These are phyloP conservation scores for Spongilla lacustris DNA, from an alignment of 37 sponge, comb jelly and placozoan genomes.

Conservation along the genomic window DNA sequence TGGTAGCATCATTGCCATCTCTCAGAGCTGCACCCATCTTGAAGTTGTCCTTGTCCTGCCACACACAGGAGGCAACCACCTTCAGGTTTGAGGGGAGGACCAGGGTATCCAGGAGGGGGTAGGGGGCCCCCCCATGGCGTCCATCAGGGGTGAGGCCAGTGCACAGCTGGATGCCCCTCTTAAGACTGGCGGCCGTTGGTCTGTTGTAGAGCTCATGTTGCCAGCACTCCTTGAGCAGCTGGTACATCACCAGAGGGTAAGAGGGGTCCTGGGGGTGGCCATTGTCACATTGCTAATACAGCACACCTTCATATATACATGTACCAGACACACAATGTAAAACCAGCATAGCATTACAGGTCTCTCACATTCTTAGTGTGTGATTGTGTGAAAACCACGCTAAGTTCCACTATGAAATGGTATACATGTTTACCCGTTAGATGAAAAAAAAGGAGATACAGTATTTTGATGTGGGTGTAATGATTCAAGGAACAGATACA, in stretches of 20 bases:
- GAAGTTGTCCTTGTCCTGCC: not conserved
- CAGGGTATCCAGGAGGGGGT: slow-evolving; percentile 35
- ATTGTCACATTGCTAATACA: too few relatives aligned
- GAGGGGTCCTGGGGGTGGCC: slow-evolving; percentile 22
- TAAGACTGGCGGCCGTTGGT: slow-evolving; percentile 45
- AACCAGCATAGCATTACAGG: too few relatives aligned
- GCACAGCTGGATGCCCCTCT: not conserved
- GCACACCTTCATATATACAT: too few relatives aligned
- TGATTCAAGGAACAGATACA: too few relatives aligned
- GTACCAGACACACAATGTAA: too few relatives aligned
- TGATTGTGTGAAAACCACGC: too few relatives aligned
- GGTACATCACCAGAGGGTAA: slow-evolving; percentile 57
- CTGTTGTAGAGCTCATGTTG: slow-evolving; percentile 57
- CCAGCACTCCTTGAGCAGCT: slow-evolving; percentile 65
- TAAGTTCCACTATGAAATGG: too few relatives aligned
- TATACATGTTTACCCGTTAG: too few relatives aligned
- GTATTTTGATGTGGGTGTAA: too few relatives aligned
- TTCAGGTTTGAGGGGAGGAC: slow-evolving; percentile 6
- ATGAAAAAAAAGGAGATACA: too few relatives aligned
- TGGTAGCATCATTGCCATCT: not conserved
- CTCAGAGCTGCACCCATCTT: slow-evolving; percentile 32
- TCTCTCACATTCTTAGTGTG: too few relatives aligned
- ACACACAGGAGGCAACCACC: slow-evolving; percentile 9
- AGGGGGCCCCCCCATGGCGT: not conserved
- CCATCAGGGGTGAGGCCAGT: slow-evolving; percentile 22